Evolutionary conservation across 2,888 invertebrate species (phyloP).

Genomic region (Polyploca ridens): DNA sequence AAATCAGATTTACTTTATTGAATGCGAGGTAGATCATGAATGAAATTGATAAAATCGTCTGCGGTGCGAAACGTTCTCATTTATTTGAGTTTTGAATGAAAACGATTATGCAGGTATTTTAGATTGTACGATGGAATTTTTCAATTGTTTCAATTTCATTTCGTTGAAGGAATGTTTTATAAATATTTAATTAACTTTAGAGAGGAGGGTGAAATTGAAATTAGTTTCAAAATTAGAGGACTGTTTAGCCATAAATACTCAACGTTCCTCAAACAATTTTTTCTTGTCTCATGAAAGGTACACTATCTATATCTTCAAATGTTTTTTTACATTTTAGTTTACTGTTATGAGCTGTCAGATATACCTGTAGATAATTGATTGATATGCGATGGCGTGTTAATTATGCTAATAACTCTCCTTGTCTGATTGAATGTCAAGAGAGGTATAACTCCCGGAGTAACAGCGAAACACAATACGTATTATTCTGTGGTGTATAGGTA

Average conservation of each 20-base stretch:
- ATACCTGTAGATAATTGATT: not conserved
- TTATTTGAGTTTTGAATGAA: constrained; percentile 46
- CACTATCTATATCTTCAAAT: not conserved
- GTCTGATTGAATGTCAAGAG: constrained; percentile 7
- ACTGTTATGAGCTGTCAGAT: not conserved
- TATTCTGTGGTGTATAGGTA: not conserved
- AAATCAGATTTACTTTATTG: constrained; percentile 76
- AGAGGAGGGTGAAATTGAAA: too few relatives aligned
- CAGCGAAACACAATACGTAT: not conserved
- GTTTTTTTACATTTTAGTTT: not conserved
- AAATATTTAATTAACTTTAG: not conserved
- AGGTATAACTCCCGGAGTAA: not conserved
- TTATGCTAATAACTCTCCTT: not conserved
- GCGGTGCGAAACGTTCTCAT: constrained; percentile 60
- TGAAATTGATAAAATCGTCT: constrained; percentile 77
- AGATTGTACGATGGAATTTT: not conserved
- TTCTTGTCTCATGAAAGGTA: too few relatives aligned
- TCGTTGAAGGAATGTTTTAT: not conserved
- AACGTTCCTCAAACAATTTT: too few relatives aligned
- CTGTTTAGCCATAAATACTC: too few relatives aligned
- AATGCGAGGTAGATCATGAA: constrained; percentile 68
- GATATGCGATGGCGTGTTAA: constrained; percentile 4
- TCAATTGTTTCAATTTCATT: constrained; percentile 1
- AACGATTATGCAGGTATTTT: constrained; percentile 18
- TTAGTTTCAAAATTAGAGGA: not conserved